Conservation (phyloP, 2,113 vertebrate genomes). For the Pseudorasbora parva region DNA sequence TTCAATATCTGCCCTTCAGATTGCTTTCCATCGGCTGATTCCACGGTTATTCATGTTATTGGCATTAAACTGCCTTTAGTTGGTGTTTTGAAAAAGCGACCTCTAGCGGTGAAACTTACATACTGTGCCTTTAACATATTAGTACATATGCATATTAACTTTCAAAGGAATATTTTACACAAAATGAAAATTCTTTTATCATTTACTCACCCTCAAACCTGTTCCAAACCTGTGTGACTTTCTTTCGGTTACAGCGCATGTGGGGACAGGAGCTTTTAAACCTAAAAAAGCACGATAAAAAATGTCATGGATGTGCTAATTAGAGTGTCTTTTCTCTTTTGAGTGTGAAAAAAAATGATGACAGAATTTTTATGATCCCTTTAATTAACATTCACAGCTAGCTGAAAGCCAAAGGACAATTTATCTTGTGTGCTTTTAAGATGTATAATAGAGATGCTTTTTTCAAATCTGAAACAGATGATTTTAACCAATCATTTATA, state of each 20-base stretch:
- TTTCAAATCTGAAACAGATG: background rate
- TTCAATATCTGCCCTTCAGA: too few relatives aligned
- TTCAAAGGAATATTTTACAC: background rate
- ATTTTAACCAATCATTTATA: background rate
- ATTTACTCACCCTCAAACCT: background rate
- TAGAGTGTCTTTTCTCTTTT: too few relatives aligned
- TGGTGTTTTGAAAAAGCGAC: too few relatives aligned
- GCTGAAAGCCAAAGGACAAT: background rate
- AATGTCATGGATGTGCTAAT: background rate
- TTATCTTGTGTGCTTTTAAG: background rate
- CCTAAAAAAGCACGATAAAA: background rate
- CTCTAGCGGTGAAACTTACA: too few relatives aligned
- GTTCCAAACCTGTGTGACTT: background rate
- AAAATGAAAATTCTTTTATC: background rate
- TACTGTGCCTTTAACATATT: background rate
- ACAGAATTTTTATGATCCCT: background rate
- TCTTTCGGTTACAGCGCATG: background rate
- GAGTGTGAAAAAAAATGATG: background rate
- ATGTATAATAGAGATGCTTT: background rate
- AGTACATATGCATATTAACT: background rate
- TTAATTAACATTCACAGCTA: background rate
- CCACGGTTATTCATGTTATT: too few relatives aligned
- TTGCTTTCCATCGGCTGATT: too few relatives aligned
- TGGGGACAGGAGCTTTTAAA: background rate
- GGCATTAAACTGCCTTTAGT: too few relatives aligned